phyloP scores from a whole-genome alignment of 1,140 invertebrate species.

The Cephus cinctus region DNA sequence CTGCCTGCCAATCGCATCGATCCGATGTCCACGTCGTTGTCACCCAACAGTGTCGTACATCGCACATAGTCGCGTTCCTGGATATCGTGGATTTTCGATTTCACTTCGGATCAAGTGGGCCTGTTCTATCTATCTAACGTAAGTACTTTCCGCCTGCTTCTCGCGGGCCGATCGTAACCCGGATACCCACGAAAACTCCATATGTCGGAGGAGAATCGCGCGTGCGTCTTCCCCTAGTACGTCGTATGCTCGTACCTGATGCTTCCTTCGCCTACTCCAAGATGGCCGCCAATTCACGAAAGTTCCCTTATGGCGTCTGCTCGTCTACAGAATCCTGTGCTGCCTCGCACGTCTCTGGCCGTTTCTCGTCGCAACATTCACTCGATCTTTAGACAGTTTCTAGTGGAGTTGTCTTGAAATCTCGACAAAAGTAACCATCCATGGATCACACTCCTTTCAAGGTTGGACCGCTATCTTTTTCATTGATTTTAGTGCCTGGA shows the following conservation, averaged over 20 bases:
- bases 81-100: conserved; percentile 32
- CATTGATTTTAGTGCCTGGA: neutral
- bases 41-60: conserved; percentile 41
- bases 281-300: conserved; percentile 41
- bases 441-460: conserved; percentile 1
- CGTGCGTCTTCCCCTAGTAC: conserved; percentile 36
- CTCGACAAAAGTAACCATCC: neutral
- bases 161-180: neutral
- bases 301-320: conserved; percentile 37
- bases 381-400: neutral
- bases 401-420: neutral
- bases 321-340: conserved; percentile 2
- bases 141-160: conserved; percentile 23
- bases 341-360: conserved; percentile 9
- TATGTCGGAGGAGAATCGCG: no score
- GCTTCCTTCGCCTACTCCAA: conserved; percentile 34
- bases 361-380: neutral
- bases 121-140: conserved; percentile 31
- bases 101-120: conserved; percentile 36
- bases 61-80: conserved; percentile 31
- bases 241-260: conserved; percentile 29
- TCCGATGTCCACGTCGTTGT: conserved; percentile 44
- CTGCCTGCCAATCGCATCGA: conserved; percentile 44
- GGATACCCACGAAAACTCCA: no score
- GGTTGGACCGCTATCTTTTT: conserved; percentile 5